Base-by-base conservation (phyloP, 2,113 vertebrate genomes). In the Forbesichthys papilliferus region DNA sequence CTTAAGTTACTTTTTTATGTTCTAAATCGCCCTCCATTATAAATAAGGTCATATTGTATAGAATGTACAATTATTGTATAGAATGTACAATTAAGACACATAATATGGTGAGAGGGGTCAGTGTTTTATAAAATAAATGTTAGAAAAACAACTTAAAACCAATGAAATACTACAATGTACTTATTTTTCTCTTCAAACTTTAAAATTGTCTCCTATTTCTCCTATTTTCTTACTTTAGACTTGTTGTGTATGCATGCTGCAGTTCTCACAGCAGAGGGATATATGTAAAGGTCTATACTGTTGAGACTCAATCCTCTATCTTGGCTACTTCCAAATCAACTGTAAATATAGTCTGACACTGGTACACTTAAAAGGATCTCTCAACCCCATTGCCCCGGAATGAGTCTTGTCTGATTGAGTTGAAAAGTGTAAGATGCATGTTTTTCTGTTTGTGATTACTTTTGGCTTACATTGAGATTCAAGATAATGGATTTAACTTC, bases 321-420 rank as follows among this genome's bases (percentile, higher is more conserved):
- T 78, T 81, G 73, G 83, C 85, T 89, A 84, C 78, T 78, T 60
- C 68, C 34, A 61, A 58, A 74, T 74, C 73, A 78, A 78, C 36
- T 81, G 76, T 84, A 78, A 83, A 80, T 80, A 79, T 60, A 83
- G 73, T 74, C 74, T 27, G 70, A 76, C 81, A 27, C 27, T 27
- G 64, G 63, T 54, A 56, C 49, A 80, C 71, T 84, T 85, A 83
- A 51, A 12, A 82, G 80, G 79, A 83, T 83, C 76, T 74, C 63
- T 56, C 66, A 75, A 77, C 76, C 56, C 48, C 66, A 47, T 68
- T 76, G 79, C 71, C 73, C 67, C 73, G 61, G 70, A 54, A 64
- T 77, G 73, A 54, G 60, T 82, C 73, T 72, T 54, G 79, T 65
- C 57, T 9, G 6, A 20, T 14, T 27, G 52, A 59, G 60, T 80